phyloP scores from a whole-genome alignment of 2,113 vertebrate species.

The Callipepla californica region DNA sequence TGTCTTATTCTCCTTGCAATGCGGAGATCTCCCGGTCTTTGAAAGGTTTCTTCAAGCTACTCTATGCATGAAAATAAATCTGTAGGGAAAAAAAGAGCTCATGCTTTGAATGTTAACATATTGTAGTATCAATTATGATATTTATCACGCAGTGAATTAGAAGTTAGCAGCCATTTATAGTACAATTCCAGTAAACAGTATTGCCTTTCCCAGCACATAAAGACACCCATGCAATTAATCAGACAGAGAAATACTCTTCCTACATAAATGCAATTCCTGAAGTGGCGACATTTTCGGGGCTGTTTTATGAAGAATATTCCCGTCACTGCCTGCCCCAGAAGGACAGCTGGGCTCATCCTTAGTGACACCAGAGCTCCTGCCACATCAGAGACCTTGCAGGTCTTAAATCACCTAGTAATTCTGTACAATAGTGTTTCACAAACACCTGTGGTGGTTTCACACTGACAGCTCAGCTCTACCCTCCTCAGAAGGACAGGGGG shows the following conservation, averaged over 20 bases:
- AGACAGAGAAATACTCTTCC: background rate
- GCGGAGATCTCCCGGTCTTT: background rate
- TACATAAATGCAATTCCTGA: background rate
- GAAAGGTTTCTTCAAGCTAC: background rate
- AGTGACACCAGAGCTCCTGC: background rate
- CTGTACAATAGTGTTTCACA: background rate
- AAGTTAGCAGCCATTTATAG: slow-evolving; percentile 56
- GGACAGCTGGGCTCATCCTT: too few species aligned
- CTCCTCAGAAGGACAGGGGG: background rate
- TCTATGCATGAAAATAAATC: background rate
- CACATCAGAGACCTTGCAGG: background rate
- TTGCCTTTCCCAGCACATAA: slow-evolving; percentile 52
- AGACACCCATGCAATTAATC: slow-evolving; percentile 54
- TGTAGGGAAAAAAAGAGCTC: background rate
- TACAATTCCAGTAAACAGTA: slow-evolving; percentile 57
- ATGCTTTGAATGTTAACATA: slow-evolving; percentile 29
- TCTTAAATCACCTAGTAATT: background rate
- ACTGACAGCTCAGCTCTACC: background rate
- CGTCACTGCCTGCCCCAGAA: background rate
- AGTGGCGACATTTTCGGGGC: background rate
- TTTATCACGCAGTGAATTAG: background rate
- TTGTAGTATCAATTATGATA: slow-evolving; percentile 46
- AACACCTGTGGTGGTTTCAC: background rate
- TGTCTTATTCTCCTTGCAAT: background rate
- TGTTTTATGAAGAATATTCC: background rate